Evolutionary conservation across 1,140 invertebrate species (phyloP).

Genomic region (Hyphantria cunea): DNA sequence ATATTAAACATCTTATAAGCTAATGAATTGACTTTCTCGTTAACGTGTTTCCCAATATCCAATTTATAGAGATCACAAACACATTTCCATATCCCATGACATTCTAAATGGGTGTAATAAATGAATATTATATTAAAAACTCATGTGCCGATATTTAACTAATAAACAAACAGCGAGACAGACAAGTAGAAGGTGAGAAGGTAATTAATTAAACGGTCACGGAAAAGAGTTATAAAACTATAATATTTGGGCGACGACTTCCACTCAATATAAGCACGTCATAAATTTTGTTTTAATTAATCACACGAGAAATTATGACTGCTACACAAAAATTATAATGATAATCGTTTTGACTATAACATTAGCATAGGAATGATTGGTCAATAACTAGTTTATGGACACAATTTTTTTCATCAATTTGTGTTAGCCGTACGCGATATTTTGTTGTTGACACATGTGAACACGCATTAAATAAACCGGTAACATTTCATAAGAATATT

Average conservation of each 20-base stretch:
- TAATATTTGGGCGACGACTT: slow-evolving; percentile 2
- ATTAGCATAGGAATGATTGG: slow-evolving; percentile 24
- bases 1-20: neutral
- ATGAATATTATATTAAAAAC: slow-evolving; percentile 5
- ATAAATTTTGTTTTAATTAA: slow-evolving; percentile 28
- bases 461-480: slow-evolving; percentile 9
- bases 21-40: neutral
- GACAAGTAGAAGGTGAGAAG: slow-evolving; percentile 14
- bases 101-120: neutral
- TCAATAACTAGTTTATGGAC: slow-evolving; percentile 16
- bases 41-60: neutral
- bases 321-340: slow-evolving; percentile 21
- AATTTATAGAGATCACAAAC: neutral
- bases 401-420: slow-evolving; percentile 5
- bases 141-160: slow-evolving; percentile 4
- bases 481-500: slow-evolving; percentile 42
- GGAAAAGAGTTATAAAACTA: slow-evolving; percentile 20
- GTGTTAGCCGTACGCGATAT: slow-evolving; percentile 12
- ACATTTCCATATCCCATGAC: neutral
- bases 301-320: slow-evolving; percentile 7
- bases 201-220: slow-evolving; percentile 18
- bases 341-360: slow-evolving; percentile 15
- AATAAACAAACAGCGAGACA: slow-evolving; percentile 6
- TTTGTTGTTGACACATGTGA: slow-evolving; percentile 20
- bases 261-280: slow-evolving; percentile 6